Evolutionary conservation across 2,888 invertebrate genomes (phyloP), one percentile per base, ranked within the genome.

Genomic region (Cheilosia vernalis): DNA sequence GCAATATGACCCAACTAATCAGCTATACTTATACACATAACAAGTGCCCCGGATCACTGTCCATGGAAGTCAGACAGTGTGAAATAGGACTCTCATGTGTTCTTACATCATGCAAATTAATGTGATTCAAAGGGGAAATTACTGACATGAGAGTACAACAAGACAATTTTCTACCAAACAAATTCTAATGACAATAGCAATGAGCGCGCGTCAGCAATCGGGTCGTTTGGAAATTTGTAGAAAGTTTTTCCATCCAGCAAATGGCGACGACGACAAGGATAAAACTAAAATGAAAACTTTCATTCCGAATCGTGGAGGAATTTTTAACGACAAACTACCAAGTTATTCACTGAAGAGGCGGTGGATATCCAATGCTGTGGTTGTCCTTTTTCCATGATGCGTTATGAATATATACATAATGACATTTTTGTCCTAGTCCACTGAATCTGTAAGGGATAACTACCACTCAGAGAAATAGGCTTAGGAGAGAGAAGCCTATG

Each of bases 111-210:
- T 67, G 44, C 53, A 69, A 61, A 61, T 42, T 61, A 77, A 67
- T 51, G 21, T 6, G 51, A 64, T 51, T 51, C 51, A 19, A 63
- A 9, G 19, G 30, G 7, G 49, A 63, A 63, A 49, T 63, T 49
- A 24, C 17, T 49, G 33, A 33, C 49, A 63, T 7, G 47, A 63
- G 49, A 49, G 30, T 19, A 37, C 3, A 13, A 2, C 9, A 2
- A 0, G 47, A 47, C 47, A 17, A 19, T 47, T 63, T 40, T 17
- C 19, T 49, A 21, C 30, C 19, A 74, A 69, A 21, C 30, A n/a
- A 74, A 69, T 61, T 61, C 53, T 42, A 67, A 77, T 69, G 53
- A 69, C 69, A 56, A 77, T 44, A 69, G 44, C 9, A 51, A 66
- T 66, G 53, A n/a, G 37, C 40, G 69, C 58, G 42, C 27, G 27